Evolutionary conservation across 53 echinoderm and acorn worm genomes (phyloP).

Genomic region (Apostichopus leukothele): DNA sequence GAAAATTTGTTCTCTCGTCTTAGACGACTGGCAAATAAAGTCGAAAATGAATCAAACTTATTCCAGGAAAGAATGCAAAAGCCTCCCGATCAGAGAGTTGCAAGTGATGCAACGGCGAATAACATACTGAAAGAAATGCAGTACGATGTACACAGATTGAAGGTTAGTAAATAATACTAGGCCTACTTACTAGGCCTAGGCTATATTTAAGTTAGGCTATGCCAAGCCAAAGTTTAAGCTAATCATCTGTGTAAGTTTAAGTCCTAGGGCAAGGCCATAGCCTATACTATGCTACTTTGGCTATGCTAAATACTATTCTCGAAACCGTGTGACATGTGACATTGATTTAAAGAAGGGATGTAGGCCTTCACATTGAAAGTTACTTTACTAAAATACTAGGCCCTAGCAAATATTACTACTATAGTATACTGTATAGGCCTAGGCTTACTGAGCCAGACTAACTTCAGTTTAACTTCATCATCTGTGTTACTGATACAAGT

Average conservation of each 20-base stretch:
- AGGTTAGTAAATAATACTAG: not conserved
- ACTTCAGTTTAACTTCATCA: too few species aligned
- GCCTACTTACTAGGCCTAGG: not conserved
- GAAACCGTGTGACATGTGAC: too few species aligned
- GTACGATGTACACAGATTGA: slow-evolving; percentile 19
- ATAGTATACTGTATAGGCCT: too few species aligned
- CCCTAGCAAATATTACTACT: too few species aligned
- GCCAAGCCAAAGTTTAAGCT: not conserved
- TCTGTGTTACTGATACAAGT: too few species aligned
- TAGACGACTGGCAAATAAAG: slow-evolving; percentile 30
- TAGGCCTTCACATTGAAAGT: too few species aligned
- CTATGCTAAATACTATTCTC: too few species aligned
- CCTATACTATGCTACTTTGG: not conserved
- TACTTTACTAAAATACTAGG: too few species aligned
- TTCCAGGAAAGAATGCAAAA: slow-evolving; percentile 22
- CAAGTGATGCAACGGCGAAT: not conserved
- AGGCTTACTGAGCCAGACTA: too few species aligned
- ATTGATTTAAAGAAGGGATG: too few species aligned
- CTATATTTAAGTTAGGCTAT: slow-evolving; percentile 3
- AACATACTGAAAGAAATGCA: slow-evolving; percentile 40
- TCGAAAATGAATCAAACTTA: slow-evolving; percentile 24
- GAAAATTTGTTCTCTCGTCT: slow-evolving; percentile 5
- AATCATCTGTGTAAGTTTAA: too few species aligned
- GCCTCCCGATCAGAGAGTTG: slow-evolving; percentile 9
- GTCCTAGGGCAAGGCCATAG: too few species aligned